Conservation (phyloP, 2,113 vertebrate genomes). For the Cheilinus undulatus region DNA sequence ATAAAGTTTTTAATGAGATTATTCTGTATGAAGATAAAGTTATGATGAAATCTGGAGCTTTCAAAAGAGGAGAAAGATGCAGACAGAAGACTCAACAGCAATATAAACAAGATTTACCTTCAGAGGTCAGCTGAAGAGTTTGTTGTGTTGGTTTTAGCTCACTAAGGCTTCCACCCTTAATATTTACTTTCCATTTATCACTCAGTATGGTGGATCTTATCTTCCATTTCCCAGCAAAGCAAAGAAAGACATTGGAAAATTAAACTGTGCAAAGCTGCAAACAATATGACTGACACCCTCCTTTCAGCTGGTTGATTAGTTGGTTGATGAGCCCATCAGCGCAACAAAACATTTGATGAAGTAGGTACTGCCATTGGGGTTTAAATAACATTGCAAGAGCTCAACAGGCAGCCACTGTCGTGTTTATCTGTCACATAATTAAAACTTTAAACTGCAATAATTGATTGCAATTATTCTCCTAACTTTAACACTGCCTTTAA, state of each 20-base stretch:
- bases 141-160: conserved; percentile 16
- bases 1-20: conserved; percentile 6
- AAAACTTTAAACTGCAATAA: too few relatives aligned
- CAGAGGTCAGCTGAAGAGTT: not conserved
- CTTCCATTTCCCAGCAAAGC: conserved; percentile 39
- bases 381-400: too few relatives aligned
- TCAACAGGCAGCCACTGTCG: too few relatives aligned
- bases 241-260: conserved; percentile 41
- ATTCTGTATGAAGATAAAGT: conserved; percentile 8
- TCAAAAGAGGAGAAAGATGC: not conserved
- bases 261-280: conserved; percentile 19
- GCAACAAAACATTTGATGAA: too few relatives aligned
- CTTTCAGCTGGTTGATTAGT: too few relatives aligned
- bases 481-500: too few relatives aligned
- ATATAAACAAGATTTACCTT: not conserved
- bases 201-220: conserved; percentile 53
- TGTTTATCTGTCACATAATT: too few relatives aligned
- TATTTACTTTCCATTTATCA: conserved; percentile 46
- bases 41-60: not conserved
- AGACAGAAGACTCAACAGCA: not conserved
- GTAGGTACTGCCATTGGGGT: too few relatives aligned
- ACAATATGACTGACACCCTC: too few relatives aligned
- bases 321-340: too few relatives aligned
- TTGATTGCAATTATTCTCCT: too few relatives aligned
- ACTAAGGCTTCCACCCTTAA: not conserved